Base-by-base conservation (phyloP, 2,113 vertebrate species). In the Xiphophorus hellerii region DNA sequence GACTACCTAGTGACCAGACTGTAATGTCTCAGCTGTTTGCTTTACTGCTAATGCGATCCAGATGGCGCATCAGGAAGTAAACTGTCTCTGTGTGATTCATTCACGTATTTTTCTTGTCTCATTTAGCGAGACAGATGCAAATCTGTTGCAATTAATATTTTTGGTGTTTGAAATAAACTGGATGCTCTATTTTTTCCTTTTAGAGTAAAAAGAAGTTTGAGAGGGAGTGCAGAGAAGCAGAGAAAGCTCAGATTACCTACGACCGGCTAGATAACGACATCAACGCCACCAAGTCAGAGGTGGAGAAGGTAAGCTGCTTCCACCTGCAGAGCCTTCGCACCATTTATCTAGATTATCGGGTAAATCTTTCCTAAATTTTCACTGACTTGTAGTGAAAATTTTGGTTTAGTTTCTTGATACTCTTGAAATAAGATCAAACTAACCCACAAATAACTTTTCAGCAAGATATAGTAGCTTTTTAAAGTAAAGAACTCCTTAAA, bases 181-280 rank as follows among this genome's bases (percentile, higher is more conserved):
- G 29, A 22, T 1, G 4, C 0, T 1, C 62, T 15, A 15, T 37
- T 71, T 30, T 71, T 15, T 30, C 62, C 58, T 74, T 60, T 76
- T 90, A 99, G 98, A 99, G 98, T 91, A 99, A 99, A 92, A 99
- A 94, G 94, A 99, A 99, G 93, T 99, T 99, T 93, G 98, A 99
- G 90, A 95, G 98, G 77, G 98, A 99, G 86, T 99, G 98, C 87
- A 95, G 83, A 92, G 98, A 99, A 91, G 96, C 97, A 1, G 98
- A 99, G 93, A 99, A 99, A 80, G 96, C 96, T 62, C 98, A 99
- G 84, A 86, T 97, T 37, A 94, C 94, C 89, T 98, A 94, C 0
- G 98, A 99, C 71, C 95, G 94, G 86, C 86, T 99, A 90, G 98
- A 99, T 90, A 99, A 96, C 3, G 98, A 99, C 91, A 96, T 96